Evolutionary conservation across 2,888 invertebrate species (phyloP), one percentile per base, ranked within the genome.

Genomic region (Carabus problematicus): DNA sequence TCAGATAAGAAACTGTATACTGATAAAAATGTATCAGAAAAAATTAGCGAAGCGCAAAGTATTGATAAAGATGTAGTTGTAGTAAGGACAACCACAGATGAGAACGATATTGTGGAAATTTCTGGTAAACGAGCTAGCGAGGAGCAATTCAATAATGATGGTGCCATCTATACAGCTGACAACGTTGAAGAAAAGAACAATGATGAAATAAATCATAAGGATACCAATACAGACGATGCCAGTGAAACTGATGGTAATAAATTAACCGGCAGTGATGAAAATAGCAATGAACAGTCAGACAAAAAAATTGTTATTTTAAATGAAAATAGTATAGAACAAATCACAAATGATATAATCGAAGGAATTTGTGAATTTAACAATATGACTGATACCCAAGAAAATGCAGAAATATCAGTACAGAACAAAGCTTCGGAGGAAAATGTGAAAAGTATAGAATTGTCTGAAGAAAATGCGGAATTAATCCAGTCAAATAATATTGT

Each of bases 21-120:
- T 52, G 18, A n/a, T 9, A 2, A 12, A 11, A 16, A 14, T 18
- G 43, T 11, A 60, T 16, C 8, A 8, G 63, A 63, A 49, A 47
- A 61, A 59, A 43, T 43, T n/a, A 40, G 19, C 42, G 43, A 47
- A 40, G 6, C 42, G 4, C 14, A 70, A 41, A 41, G 9, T 12
- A 39, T n/a, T 41, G 39, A 40, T 11, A 12, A 11, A 12, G n/a
- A 39, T 40, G 58, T n/a, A 41, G 58, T 6, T 29, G 29, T 3
- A 29, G 29, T 29, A 29, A 39, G 12, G 58, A 58, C n/a, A 41
- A 55, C 7, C 39, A n/a, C 11, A 16, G 43, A 43, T 42, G 2
- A 12, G 12, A 43, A 61, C 18, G 47, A 29, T 12, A 42, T 2
- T 16, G 12, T n/a, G 7, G 60, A 60, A 60, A 58, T 12, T 12